A percentile compares a stretch with the other conserved stretches of the same genome.
Conservation (phyloP, 2,797 vertebrate species). For the Basileuterus tristriatus region DNA sequence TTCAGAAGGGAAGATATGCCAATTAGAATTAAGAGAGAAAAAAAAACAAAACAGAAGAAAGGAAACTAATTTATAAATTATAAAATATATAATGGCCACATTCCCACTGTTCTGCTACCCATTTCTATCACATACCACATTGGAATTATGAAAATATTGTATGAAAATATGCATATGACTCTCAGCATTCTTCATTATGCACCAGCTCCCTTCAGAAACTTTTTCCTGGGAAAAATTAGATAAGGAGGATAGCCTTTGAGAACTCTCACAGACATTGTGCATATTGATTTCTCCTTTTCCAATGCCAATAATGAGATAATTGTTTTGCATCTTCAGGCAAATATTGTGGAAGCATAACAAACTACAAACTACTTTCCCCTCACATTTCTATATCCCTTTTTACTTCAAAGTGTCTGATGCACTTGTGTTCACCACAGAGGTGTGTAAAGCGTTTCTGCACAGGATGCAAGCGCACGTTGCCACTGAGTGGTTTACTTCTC, state of each 20-base stretch:
- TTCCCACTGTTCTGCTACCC: background rate
- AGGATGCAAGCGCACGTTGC: fast-evolving
- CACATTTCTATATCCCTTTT: background rate
- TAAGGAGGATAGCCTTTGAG: background rate
- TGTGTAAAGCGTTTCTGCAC: fast-evolving
- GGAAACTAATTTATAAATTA: background rate
- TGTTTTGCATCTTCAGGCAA: background rate
- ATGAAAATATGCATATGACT: background rate
- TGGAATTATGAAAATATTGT: background rate
- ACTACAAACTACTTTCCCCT: background rate
- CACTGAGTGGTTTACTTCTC: background rate
- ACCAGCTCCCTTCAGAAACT: background rate
- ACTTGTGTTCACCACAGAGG: fast-evolving
- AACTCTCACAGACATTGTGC: background rate
- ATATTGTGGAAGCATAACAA: background rate
- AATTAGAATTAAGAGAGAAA: background rate
- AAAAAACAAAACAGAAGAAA: background rate
- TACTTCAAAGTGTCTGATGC: background rate
- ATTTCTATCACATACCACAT: background rate
- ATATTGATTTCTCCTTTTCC: background rate
- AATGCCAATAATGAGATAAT: background rate
- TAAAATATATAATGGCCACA: background rate
- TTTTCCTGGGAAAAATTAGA: background rate
- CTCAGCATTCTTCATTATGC: background rate
- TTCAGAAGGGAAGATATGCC: constrained; percentile 34